Evolutionary conservation across 1,140 invertebrate species (phyloP).

Genomic region (Pseudomyrmex concolor): DNA sequence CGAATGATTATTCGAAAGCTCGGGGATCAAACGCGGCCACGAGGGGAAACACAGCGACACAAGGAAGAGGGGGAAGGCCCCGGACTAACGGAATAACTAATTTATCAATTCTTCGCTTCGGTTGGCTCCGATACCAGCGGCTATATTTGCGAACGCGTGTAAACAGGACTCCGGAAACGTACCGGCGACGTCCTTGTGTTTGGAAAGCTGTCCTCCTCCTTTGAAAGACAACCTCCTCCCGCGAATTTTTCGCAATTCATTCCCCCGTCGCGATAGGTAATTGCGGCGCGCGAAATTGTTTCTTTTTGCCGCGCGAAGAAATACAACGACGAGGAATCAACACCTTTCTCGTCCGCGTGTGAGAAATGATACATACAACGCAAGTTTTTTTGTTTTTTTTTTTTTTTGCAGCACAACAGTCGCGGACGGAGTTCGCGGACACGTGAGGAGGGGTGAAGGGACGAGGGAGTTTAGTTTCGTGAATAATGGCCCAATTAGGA

Average conservation of each 20-base stretch:
- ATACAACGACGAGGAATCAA: not conserved
- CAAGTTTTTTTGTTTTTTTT: not conserved
- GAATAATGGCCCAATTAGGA: slow-evolving; percentile 79
- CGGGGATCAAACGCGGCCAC: slow-evolving; percentile 79
- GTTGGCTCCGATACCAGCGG: slow-evolving; percentile 81
- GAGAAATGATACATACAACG: not conserved
- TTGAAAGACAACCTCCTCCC: slow-evolving; percentile 14
- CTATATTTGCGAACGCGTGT: slow-evolving; percentile 82
- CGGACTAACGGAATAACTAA: slow-evolving; percentile 85
- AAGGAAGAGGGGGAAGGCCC: slow-evolving; percentile 35
- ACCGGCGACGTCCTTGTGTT: slow-evolving; percentile 65
- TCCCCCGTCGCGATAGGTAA: slow-evolving; percentile 7
- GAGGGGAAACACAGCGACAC: slow-evolving; percentile 63
- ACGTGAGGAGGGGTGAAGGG: slow-evolving; percentile 28
- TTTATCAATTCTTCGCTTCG: slow-evolving; percentile 85
- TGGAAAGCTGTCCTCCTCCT: slow-evolving; percentile 57
- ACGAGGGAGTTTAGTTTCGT: slow-evolving; percentile 67
- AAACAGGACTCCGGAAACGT: slow-evolving; percentile 77
- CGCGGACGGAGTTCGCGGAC: slow-evolving; percentile 11
- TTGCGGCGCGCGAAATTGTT: not conserved
- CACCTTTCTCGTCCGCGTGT: not conserved
- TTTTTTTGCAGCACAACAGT: slow-evolving; percentile 4
- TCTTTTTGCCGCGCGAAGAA: not conserved
- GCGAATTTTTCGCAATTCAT: slow-evolving; percentile 11
- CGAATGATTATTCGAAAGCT: slow-evolving; percentile 76